These are phyloP conservation scores for Clarias platycephalus DNA, from an alignment of 2,797 vertebrate genomes.

Conservation along the genomic window DNA sequence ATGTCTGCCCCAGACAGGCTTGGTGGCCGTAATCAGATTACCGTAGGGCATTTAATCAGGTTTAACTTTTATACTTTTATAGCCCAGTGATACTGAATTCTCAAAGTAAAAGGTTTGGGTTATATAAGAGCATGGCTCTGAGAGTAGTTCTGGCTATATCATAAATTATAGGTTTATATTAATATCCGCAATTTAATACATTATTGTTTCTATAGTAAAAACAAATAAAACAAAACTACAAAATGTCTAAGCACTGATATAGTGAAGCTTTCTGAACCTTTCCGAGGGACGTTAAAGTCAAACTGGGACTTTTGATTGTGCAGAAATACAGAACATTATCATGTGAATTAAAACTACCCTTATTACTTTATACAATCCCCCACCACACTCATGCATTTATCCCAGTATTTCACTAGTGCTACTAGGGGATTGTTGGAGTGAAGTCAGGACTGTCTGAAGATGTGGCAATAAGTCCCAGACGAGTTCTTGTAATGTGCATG, in stretches of 20 bases:
- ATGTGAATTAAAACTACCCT: too few relatives aligned
- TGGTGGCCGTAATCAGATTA: slow-evolving; percentile 51
- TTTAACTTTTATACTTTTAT: not conserved
- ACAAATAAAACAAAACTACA: not conserved
- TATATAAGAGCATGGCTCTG: not conserved
- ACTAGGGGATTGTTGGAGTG: too few relatives aligned
- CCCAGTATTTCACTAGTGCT: too few relatives aligned
- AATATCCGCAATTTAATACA: not conserved
- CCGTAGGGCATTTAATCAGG: not conserved
- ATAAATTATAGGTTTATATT: not conserved
- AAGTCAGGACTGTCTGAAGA: too few relatives aligned
- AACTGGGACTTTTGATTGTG: too few relatives aligned
- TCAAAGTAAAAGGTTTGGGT: not conserved
- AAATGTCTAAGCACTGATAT: not conserved
- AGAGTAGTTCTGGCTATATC: not conserved
- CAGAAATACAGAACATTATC: too few relatives aligned
- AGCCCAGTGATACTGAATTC: not conserved
- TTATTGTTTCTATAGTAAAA: not conserved
- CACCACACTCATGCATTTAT: too few relatives aligned
- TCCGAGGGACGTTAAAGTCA: too few relatives aligned
- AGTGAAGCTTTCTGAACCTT: not conserved
- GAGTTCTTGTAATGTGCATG: too few relatives aligned
- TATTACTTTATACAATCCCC: too few relatives aligned
- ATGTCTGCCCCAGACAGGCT: slow-evolving; percentile 34
- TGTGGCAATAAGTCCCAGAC: too few relatives aligned